Percentiles rank a stretch among this genome's conserved stretches.
phyloP scores from a whole-genome alignment of 1,140 invertebrate genomes.

The Diorhabda carinulata region DNA sequence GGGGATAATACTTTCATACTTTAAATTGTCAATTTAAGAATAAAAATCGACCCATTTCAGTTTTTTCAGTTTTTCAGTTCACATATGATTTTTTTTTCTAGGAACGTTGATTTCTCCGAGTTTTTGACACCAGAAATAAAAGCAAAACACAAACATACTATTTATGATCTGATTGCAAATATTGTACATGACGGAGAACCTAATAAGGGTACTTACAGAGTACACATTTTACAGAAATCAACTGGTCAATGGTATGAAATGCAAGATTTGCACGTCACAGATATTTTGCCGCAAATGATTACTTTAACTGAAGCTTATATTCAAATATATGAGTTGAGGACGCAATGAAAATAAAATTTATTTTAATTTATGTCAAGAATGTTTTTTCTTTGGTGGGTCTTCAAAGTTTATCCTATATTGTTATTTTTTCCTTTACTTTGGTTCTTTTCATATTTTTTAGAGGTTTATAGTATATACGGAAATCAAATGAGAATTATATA shows the following conservation, averaged over 20 bases:
- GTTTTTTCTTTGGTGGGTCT: too few species aligned
- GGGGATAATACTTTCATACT: too few species aligned
- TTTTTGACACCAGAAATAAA: slow-evolving; percentile 83
- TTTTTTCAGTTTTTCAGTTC: too few species aligned
- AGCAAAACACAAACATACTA: slow-evolving; percentile 72
- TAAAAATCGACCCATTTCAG: too few species aligned
- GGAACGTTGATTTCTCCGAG: slow-evolving; percentile 96
- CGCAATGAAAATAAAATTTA: not conserved
- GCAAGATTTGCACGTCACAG: slow-evolving; percentile 97
- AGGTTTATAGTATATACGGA: too few species aligned
- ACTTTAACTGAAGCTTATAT: slow-evolving; percentile 98
- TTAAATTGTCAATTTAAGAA: too few species aligned
- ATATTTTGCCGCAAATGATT: slow-evolving; percentile 99
- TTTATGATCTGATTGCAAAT: slow-evolving; percentile 95
- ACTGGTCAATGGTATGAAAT: slow-evolving; percentile 88
- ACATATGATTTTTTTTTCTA: slow-evolving; percentile 49
- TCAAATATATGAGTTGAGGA: slow-evolving; percentile 69
- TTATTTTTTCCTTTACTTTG: too few species aligned
- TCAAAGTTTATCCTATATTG: too few species aligned
- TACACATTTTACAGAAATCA: slow-evolving; percentile 93
- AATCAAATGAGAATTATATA: too few species aligned
- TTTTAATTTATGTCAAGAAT: not conserved
- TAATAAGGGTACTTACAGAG: slow-evolving; percentile 88
- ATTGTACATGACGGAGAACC: slow-evolving; percentile 98
- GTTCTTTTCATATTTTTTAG: too few species aligned